Base-by-base conservation (phyloP, 92 coral and sea anemone genomes). In the Anthopleura xanthogrammica region DNA sequence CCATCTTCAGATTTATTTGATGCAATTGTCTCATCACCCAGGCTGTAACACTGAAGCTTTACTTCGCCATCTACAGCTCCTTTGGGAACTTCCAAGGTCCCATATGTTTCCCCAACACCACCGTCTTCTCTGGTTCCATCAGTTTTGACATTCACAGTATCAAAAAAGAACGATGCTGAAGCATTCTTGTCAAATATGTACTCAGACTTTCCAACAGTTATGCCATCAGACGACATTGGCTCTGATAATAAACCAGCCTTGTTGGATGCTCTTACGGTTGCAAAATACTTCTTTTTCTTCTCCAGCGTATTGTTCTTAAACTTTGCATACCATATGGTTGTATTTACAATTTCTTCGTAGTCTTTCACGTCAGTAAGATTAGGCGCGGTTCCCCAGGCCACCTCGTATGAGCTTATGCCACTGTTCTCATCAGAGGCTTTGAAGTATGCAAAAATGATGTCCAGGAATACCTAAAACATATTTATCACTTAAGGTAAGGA, bases 351-450 rank as follows among this genome's bases (percentile, higher is more conserved):
- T 85, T 96, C 99, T 74, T 92, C 98, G 77, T 83, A 95, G 2
- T 90, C 94, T 75, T 86, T 88, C 16, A 92, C 64, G 79, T 96
- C 91, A 17, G 83, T 87, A 12, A 83, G 76, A 12, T 95, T 95
- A 74, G 98, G 98, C 12, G 98, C 92, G 20, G 95, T 92, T 19
- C 99, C 99, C 99, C 99, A 96, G 80, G 93, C 99, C 43, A 96
- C 93, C 77, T 96, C 99, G 87, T 89, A 96, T 24, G 99, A 96
- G 56, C 86, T 90, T 52, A 96, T 86, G 19, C 87, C 99, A 79
- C 99, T 96, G 56, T 94, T 98, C 4, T 94, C 92, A 73, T 96
- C 99, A 60, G 75, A 80, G 54, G 95, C 99, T 42, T 75, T 84
- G 80, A 90, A 96, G 76, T 94, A 92, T 3, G 98, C 98, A 60